A percentile compares a stretch with the other conserved stretches of the same genome.
Conservation (phyloP, 2,113 vertebrate species). For the Apodemus sylvaticus region DNA sequence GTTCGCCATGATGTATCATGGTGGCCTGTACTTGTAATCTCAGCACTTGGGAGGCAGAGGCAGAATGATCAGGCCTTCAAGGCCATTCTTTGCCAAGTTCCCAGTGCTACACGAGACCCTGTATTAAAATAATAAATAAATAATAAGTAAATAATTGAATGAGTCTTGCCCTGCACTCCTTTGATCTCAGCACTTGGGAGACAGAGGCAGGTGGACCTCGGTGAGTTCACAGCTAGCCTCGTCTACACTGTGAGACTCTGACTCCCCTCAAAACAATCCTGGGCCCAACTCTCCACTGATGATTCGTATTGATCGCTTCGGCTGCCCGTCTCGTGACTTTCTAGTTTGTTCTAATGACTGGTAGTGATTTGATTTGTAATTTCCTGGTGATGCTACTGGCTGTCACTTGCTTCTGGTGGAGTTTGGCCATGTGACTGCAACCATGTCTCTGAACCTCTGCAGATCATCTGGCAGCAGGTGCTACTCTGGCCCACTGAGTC, state of each 20-base stretch:
- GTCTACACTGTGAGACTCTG: neutral
- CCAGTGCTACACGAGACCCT: neutral
- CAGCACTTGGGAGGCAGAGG: neutral
- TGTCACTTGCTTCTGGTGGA: neutral
- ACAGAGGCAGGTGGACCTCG: neutral
- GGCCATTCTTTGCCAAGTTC: neutral
- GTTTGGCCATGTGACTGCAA: neutral
- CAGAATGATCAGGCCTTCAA: neutral
- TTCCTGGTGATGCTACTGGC: neutral
- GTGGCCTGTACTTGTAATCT: neutral
- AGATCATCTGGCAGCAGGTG: neutral
- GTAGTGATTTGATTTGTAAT: neutral
- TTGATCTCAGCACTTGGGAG: neutral
- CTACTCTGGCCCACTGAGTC: neutral
- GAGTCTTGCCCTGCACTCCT: neutral
- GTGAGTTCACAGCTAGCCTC: neutral
- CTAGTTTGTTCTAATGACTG: neutral
- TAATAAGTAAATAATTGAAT: neutral
- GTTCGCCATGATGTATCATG: neutral
- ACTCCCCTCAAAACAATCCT: neutral
- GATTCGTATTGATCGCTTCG: neutral
- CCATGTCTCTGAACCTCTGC: neutral
- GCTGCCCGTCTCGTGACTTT: neutral
- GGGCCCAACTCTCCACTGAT: neutral
- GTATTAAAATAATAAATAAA: neutral